phyloP scores from a whole-genome alignment of 2,797 vertebrate genomes.

The Huso huso region DNA sequence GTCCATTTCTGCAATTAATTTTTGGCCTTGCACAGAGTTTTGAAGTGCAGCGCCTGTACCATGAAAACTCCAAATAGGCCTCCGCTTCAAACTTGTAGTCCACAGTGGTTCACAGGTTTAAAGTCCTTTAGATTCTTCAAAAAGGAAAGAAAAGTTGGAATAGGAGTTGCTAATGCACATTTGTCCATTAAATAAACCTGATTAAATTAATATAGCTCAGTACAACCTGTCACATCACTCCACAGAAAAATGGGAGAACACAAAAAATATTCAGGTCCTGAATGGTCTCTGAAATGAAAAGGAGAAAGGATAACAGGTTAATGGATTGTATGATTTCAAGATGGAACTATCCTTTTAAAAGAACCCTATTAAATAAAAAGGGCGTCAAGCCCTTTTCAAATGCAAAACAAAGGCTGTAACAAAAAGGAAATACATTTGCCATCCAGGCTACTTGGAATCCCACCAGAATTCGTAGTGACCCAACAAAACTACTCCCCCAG shows the following conservation, averaged over 20 bases:
- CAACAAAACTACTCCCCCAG: too few relatives aligned
- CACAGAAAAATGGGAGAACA: slow-evolving; percentile 40
- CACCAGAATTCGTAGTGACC: too few relatives aligned
- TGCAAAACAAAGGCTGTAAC: too few relatives aligned
- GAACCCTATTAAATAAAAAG: too few relatives aligned
- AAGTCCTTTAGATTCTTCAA: slow-evolving; percentile 33
- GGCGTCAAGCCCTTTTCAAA: too few relatives aligned
- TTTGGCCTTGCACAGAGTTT: slow-evolving; percentile 15
- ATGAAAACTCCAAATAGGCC: slow-evolving; percentile 20
- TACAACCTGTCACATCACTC: slow-evolving; percentile 49
- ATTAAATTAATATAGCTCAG: slow-evolving; percentile 56
- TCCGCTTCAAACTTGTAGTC: slow-evolving; percentile 36
- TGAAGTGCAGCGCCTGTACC: slow-evolving; percentile 33
- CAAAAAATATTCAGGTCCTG: slow-evolving; percentile 1
- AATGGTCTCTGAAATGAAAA: slow-evolving; percentile 19
- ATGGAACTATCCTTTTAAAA: too few relatives aligned
- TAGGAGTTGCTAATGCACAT: slow-evolving; percentile 58
- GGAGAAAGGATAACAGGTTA: background rate
- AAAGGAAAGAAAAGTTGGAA: slow-evolving; percentile 29
- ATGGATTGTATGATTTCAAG: background rate
- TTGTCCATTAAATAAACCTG: slow-evolving; percentile 65
- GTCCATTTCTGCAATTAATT: slow-evolving; percentile 15
- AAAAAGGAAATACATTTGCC: too few relatives aligned
- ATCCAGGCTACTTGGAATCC: too few relatives aligned
- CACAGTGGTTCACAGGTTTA: slow-evolving; percentile 48